Conservation (phyloP, 1,140 invertebrate genomes). For the Pogonomyrmex barbatus region DNA sequence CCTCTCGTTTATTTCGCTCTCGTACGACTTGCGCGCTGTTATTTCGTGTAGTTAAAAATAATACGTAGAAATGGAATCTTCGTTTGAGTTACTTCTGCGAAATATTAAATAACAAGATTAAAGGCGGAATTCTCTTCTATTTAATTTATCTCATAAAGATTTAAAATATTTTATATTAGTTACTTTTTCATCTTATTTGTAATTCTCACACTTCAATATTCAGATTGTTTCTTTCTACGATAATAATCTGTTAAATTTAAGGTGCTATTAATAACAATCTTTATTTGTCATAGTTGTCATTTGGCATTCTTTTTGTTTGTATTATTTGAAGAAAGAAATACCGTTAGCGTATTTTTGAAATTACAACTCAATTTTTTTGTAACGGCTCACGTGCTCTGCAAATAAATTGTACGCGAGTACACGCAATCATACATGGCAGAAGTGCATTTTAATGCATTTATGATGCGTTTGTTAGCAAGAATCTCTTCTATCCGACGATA, state of each 20-base stretch:
- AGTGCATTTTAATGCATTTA: conserved; percentile 57
- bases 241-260: neutral
- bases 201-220: neutral
- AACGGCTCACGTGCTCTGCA: neutral
- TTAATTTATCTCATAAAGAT: neutral
- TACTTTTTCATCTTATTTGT: neutral
- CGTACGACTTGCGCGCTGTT: neutral
- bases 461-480: conserved; percentile 45
- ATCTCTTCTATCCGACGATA: conserved; percentile 15
- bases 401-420: conserved; percentile 33
- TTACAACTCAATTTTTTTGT: conserved; percentile 24
- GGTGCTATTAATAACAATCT: neutral
- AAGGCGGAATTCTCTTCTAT: neutral
- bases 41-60: conserved; percentile 38
- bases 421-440: conserved; percentile 7
- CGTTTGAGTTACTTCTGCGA: neutral
- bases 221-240: neutral
- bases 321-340: conserved; percentile 30
- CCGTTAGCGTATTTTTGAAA: conserved; percentile 24
- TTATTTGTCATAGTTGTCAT: neutral
- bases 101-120: neutral
- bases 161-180: neutral
- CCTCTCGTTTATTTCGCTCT: conserved; percentile 17
- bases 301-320: neutral
- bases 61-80: neutral